Percentiles rank a stretch among this genome's conserved stretches.
phyloP scores from a whole-genome alignment of 2,888 invertebrate genomes.

The Crioceris asparagi region DNA sequence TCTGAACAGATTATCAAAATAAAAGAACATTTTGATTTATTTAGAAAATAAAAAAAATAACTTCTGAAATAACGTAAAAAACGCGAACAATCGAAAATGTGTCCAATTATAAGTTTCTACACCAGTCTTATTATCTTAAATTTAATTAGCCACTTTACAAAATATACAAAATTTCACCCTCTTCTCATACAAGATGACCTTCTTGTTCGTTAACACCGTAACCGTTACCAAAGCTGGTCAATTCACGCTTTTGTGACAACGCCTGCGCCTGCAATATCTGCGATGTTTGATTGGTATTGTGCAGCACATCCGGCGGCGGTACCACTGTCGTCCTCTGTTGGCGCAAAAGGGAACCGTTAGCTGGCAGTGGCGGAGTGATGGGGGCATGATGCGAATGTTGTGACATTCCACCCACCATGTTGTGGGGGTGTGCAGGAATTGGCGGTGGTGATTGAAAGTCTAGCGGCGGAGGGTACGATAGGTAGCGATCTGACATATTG shows the following conservation, averaged over 20 bases:
- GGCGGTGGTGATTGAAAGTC: constrained; percentile 47
- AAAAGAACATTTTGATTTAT: too few species aligned
- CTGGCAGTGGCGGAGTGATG: constrained; percentile 30
- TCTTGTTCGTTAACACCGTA: constrained; percentile 40
- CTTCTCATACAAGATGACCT: constrained; percentile 40
- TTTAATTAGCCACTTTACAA: constrained; percentile 28
- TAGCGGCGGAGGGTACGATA: constrained; percentile 67
- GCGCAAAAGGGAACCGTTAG: constrained; percentile 36
- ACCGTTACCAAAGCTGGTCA: constrained; percentile 38
- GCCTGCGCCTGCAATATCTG: constrained; percentile 39
- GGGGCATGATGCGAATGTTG: constrained; percentile 37
- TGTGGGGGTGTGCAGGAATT: constrained; percentile 41
- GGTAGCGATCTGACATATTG: constrained; percentile 71
- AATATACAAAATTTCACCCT: constrained; percentile 33
- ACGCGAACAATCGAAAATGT: too few species aligned
- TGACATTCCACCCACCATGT: constrained; percentile 27
- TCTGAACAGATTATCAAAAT: too few species aligned
- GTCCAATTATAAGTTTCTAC: too few species aligned
- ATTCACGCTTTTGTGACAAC: constrained; percentile 35
- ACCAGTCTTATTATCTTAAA: too few species aligned
- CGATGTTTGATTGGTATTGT: constrained; percentile 37
- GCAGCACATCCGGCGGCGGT: constrained; percentile 38
- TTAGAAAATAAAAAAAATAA: too few species aligned
- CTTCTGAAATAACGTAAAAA: too few species aligned
- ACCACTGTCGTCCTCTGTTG: constrained; percentile 33